phyloP scores from a whole-genome alignment of 1,140 invertebrate species.

The Archegozetes longisetosus region DNA sequence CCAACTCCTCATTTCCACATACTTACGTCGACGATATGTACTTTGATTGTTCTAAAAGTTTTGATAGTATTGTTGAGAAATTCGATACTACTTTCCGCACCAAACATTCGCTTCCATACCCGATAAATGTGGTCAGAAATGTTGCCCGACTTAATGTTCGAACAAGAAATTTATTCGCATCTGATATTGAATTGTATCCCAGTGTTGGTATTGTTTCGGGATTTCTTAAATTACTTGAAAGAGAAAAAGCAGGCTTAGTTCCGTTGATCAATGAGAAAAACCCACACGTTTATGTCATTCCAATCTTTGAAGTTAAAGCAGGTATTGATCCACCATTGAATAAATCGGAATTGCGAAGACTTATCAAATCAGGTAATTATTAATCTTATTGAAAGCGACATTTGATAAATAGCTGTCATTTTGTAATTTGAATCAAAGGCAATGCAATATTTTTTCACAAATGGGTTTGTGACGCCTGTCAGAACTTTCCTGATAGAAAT shows the following conservation, averaged over 20 bases:
- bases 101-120: slow-evolving; percentile 24
- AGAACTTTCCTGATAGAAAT: slow-evolving; percentile 54
- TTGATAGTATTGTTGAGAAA: neutral
- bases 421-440: neutral
- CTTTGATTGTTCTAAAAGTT: slow-evolving; percentile 3
- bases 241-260: slow-evolving; percentile 7
- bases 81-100: slow-evolving; percentile 7
- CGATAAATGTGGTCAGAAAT: slow-evolving; percentile 26
- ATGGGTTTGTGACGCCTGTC: slow-evolving; percentile 68
- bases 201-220: slow-evolving; percentile 21
- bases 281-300: slow-evolving; percentile 48
- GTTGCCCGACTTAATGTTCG: slow-evolving; percentile 22
- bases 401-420: neutral
- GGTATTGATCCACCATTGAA: slow-evolving; percentile 48
- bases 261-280: slow-evolving; percentile 2
- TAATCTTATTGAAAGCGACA: neutral
- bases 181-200: slow-evolving; percentile 26
- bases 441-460: slow-evolving; percentile 75
- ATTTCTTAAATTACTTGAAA: slow-evolving; percentile 14
- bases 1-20: slow-evolving; percentile 9
- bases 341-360: slow-evolving; percentile 45
- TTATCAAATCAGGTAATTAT: slow-evolving; percentile 26
- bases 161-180: slow-evolving; percentile 25
- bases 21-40: neutral
- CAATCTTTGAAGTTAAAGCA: slow-evolving; percentile 58